Evolutionary conservation across 1,140 invertebrate species (phyloP).

Genomic region (Mercenaria mercenaria): DNA sequence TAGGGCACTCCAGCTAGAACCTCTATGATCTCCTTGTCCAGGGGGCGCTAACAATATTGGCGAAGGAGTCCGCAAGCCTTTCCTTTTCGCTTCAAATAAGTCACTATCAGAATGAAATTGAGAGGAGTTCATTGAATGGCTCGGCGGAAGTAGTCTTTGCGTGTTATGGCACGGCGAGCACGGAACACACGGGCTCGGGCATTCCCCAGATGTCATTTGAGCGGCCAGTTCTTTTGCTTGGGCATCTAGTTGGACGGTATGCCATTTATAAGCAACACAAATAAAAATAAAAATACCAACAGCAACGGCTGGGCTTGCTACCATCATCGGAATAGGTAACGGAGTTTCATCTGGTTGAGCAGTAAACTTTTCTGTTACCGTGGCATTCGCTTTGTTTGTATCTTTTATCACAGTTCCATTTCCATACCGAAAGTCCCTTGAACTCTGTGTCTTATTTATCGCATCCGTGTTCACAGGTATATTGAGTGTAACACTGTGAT

Average conservation of each 20-base stretch:
- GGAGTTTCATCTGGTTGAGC: neutral
- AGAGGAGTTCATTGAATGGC: neutral
- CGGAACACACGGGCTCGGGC: conserved; percentile 15
- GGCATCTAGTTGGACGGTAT: conserved; percentile 36
- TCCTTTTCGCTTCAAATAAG: neutral
- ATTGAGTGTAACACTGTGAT: no score
- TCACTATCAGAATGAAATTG: neutral
- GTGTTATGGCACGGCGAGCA: neutral
- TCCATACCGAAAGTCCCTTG: no score
- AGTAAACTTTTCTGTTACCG: no score
- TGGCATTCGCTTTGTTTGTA: no score
- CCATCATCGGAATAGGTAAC: conserved; percentile 39
- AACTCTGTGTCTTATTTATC: no score
- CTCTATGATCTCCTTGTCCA: neutral
- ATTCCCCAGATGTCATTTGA: neutral
- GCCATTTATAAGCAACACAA: conserved; percentile 50
- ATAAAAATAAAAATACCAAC: conserved; percentile 56
- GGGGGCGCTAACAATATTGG: conserved; percentile 17
- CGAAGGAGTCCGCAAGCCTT: conserved; percentile 16
- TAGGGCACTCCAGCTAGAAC: conserved; percentile 33
- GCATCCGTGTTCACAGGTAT: no score
- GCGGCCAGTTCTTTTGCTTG: conserved; percentile 44
- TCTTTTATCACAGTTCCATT: no score
- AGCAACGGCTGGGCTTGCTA: conserved; percentile 53
- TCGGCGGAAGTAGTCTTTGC: neutral